Evolutionary conservation across 1,140 invertebrate genomes (phyloP).

Genomic region (Meloidogyne exigua): DNA sequence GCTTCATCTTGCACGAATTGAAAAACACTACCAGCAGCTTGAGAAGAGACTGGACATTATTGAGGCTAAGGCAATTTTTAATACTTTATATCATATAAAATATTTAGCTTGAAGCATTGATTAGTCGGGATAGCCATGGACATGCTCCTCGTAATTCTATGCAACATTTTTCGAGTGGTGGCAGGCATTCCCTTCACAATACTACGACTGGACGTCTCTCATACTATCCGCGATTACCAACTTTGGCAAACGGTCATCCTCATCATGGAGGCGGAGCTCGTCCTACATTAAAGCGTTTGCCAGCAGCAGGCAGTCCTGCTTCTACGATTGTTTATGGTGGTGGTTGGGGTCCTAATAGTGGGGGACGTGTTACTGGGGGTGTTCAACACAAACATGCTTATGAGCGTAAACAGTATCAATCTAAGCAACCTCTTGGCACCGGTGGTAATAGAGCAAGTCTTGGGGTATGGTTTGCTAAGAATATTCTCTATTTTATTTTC

Average conservation of each 20-base stretch:
- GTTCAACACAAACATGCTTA: not conserved
- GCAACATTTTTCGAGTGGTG: constrained; percentile 1
- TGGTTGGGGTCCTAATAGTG: not conserved
- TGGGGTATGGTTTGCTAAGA: not conserved
- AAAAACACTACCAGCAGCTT: constrained; percentile 20
- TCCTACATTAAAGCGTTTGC: constrained; percentile 1
- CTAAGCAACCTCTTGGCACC: not conserved
- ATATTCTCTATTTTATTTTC: not conserved
- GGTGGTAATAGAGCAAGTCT: not conserved
- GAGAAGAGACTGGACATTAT: constrained; percentile 15
- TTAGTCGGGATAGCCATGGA: not conserved
- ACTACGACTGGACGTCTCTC: not conserved
- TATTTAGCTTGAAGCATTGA: not conserved
- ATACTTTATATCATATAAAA: not conserved
- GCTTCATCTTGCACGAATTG: constrained; percentile 14
- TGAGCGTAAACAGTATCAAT: constrained; percentile 1
- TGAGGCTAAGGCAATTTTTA: constrained; percentile 10
- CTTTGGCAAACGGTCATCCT: constrained; percentile 1
- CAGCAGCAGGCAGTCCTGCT: not conserved
- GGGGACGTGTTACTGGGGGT: not conserved
- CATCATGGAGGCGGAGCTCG: not conserved
- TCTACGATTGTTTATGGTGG: not conserved
- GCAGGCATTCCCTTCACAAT: not conserved
- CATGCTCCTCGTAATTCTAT: not conserved
- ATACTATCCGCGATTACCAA: not conserved